Evolutionary conservation across 2,797 vertebrate genomes (phyloP).

Genomic region (Darevskia nairensis): DNA sequence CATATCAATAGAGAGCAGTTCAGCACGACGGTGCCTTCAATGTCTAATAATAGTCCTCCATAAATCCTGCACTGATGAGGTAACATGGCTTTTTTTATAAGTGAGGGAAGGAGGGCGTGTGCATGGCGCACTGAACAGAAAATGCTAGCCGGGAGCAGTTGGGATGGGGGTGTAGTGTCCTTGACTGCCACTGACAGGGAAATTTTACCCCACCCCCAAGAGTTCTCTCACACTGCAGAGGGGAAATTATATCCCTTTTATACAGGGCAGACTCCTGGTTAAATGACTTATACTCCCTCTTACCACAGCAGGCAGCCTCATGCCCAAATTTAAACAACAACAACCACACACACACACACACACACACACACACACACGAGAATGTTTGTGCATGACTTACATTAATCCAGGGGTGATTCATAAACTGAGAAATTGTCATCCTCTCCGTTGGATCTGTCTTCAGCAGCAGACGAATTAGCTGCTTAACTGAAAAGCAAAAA

Average conservation of each 20-base stretch:
- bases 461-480: slow-evolving; percentile 91
- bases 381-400: slow-evolving; percentile 76
- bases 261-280: slow-evolving; percentile 25
- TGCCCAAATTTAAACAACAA: not conserved
- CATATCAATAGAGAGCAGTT: slow-evolving; percentile 45
- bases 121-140: slow-evolving; percentile 60
- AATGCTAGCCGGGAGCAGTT: slow-evolving; percentile 54
- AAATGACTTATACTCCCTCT: slow-evolving; percentile 22
- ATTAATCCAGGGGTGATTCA: slow-evolving; percentile 98
- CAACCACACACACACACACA: not conserved
- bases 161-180: slow-evolving; percentile 29
- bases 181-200: slow-evolving; percentile 41
- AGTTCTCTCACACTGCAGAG: slow-evolving; percentile 45
- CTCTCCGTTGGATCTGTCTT: slow-evolving; percentile 97
- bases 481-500: slow-evolving; percentile 83
- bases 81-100: slow-evolving; percentile 68
- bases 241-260: slow-evolving; percentile 37
- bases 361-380: no score
- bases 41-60: slow-evolving; percentile 68
- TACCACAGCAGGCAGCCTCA: slow-evolving; percentile 5
- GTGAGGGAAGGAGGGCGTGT: slow-evolving; percentile 61
- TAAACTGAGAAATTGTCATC: slow-evolving; percentile 94
- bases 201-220: slow-evolving; percentile 17
- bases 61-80: slow-evolving; percentile 68
- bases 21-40: slow-evolving; percentile 52